These are phyloP conservation scores for Torymus tubicola DNA, from an alignment of 2,888 invertebrate species.

Conservation along the genomic window DNA sequence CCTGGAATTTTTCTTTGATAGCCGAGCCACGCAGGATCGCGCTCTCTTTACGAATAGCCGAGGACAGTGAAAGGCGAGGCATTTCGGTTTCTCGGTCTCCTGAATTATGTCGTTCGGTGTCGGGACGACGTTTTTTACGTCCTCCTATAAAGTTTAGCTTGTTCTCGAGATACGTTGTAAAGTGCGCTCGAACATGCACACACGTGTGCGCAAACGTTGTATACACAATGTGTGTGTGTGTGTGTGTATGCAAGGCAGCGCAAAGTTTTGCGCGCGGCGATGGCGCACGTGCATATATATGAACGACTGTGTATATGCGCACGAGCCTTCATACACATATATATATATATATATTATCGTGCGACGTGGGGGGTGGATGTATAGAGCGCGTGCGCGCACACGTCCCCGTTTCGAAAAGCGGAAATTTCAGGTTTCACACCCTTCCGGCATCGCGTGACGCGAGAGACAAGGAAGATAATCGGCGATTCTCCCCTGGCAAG, in stretches of 20 bases:
- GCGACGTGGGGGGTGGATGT: too few relatives aligned
- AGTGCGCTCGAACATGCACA: not conserved
- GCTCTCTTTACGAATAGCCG: too few relatives aligned
- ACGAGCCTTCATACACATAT: too few relatives aligned
- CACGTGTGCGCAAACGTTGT: not conserved
- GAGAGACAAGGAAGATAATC: conserved; percentile 47
- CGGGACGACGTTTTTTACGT: conserved; percentile 10
- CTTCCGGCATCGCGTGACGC: conserved; percentile 45
- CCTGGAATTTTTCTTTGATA: too few relatives aligned
- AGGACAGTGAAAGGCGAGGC: not conserved
- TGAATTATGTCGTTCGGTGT: too few relatives aligned
- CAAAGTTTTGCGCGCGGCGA: not conserved
- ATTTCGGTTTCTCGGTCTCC: not conserved
- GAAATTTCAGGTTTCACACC: conserved; percentile 53
- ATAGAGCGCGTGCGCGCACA: too few relatives aligned
- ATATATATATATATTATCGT: too few relatives aligned
- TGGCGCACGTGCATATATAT: too few relatives aligned
- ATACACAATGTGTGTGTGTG: too few relatives aligned
- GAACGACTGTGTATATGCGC: too few relatives aligned
- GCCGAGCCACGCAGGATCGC: too few relatives aligned
- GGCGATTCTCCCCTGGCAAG: conserved; percentile 26
- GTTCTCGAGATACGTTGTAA: conserved; percentile 12
- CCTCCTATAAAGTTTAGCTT: conserved; percentile 28
- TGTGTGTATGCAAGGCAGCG: not conserved
- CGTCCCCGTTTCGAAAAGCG: conserved; percentile 35